Conservation (phyloP, 2,888 invertebrate genomes). For the Cancer borealis region DNA sequence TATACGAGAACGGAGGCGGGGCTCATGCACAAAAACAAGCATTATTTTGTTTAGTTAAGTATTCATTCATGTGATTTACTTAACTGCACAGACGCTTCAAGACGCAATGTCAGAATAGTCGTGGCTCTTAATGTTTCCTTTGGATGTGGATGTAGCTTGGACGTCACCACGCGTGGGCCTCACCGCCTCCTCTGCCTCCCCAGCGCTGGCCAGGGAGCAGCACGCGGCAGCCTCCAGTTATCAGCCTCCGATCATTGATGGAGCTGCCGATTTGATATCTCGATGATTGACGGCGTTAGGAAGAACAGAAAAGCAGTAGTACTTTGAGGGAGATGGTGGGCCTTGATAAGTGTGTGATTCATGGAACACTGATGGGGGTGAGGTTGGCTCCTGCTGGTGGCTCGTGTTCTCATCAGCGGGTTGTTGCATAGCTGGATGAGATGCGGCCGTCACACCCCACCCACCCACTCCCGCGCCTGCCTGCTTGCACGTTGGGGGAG, state of each 20-base stretch:
- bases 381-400: slow-evolving; percentile 57
- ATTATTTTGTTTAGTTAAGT: slow-evolving; percentile 8
- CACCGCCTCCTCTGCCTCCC: neutral
- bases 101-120: neutral
- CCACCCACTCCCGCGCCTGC: neutral
- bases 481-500: slow-evolving; percentile 19
- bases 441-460: slow-evolving; percentile 23
- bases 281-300: slow-evolving; percentile 60
- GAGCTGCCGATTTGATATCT: slow-evolving; percentile 67
- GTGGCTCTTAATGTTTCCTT: neutral
- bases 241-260: slow-evolving; percentile 51
- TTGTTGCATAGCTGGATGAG: neutral
- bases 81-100: neutral
- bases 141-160: neutral
- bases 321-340: slow-evolving; percentile 53
- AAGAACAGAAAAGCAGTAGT: slow-evolving; percentile 44
- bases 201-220: slow-evolving; percentile 21
- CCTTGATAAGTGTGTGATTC: slow-evolving; percentile 59
- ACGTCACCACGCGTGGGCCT: neutral
- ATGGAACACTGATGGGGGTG: slow-evolving; percentile 58
- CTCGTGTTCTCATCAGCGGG: slow-evolving; percentile 43
- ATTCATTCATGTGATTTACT: neutral
- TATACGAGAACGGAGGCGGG: neutral
- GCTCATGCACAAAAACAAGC: neutral
- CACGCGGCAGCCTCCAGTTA: slow-evolving; percentile 36